Evolutionary conservation across 1,140 invertebrate species (phyloP).

Genomic region (Neoseiulus cucumeris): DNA sequence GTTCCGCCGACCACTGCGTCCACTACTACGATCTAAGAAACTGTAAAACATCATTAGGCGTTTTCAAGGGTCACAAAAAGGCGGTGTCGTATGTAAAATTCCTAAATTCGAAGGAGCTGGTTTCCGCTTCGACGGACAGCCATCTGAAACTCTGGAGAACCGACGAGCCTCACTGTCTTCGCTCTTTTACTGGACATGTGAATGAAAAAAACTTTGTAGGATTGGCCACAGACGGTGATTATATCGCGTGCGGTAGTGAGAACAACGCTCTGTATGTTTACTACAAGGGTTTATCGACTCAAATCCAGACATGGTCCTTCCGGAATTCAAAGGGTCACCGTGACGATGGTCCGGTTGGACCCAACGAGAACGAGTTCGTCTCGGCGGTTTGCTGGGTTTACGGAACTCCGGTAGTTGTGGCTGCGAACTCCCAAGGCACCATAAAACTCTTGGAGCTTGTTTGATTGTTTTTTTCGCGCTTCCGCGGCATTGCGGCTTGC

Average conservation of each 20-base stretch:
- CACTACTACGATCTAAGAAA: conserved; percentile 87
- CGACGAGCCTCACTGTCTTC: conserved; percentile 50
- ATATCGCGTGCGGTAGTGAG: conserved; percentile 84
- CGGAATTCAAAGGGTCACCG: conserved; percentile 50
- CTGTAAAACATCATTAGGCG: conserved; percentile 52
- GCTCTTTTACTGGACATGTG: conserved; percentile 74
- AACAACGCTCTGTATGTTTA: conserved; percentile 86
- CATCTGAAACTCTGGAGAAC: conserved; percentile 85
- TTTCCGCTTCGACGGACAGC: conserved; percentile 85
- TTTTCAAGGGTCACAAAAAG: conserved; percentile 80
- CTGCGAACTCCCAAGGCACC: conserved; percentile 82
- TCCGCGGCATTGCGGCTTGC: background rate
- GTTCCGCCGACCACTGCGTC: conserved; percentile 87
- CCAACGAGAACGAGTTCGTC: conserved; percentile 75
- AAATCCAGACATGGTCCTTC: conserved; percentile 70
- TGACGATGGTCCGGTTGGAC: conserved; percentile 19
- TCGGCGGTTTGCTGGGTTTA: conserved; percentile 86
- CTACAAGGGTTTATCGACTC: conserved; percentile 71
- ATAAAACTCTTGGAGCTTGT: conserved; percentile 57
- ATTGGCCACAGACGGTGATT: conserved; percentile 80
- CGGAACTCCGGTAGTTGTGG: conserved; percentile 65
- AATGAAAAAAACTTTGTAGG: conserved; percentile 97
- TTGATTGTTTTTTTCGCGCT: conserved; percentile 25
- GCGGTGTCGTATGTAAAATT: conserved; percentile 93
- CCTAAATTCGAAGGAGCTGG: conserved; percentile 64